Conservation (phyloP, 1,140 invertebrate genomes). For the Euglossa dilemma region DNA sequence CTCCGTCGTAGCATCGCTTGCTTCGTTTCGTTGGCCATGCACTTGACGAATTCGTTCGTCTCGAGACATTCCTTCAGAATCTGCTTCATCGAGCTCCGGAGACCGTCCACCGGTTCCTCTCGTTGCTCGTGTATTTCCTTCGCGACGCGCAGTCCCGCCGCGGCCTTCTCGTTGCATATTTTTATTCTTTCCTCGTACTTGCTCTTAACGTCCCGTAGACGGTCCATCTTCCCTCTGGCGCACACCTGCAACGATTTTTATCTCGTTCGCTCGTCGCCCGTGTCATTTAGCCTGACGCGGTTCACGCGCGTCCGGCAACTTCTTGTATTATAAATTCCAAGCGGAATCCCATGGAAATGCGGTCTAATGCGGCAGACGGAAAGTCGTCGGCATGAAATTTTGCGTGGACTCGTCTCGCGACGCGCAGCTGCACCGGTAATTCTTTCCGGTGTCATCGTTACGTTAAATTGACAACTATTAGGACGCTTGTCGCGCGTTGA, state of each 20-base stretch:
- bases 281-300: not conserved
- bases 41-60: constrained; percentile 32
- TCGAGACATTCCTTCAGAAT: constrained; percentile 23
- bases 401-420: not conserved
- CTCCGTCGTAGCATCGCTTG: not conserved
- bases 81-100: not conserved
- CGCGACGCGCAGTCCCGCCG: not conserved
- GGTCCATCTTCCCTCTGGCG: constrained; percentile 6
- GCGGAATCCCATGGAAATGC: constrained; percentile 6
- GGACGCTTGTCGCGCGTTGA: not conserved
- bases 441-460: not conserved
- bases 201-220: constrained; percentile 7
- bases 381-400: not conserved
- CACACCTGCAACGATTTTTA: constrained; percentile 37
- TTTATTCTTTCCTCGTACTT: constrained; percentile 15
- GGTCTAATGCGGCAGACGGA: not conserved
- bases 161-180: constrained; percentile 37
- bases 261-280: not conserved
- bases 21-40: constrained; percentile 18
- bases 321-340: constrained; percentile 1
- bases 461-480: not conserved
- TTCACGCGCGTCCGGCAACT: not conserved
- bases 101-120: not conserved
- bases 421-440: not conserved
- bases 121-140: not conserved